Base-by-base conservation (phyloP, 2,888 invertebrate species). In the Lasioglossum malachurum region DNA sequence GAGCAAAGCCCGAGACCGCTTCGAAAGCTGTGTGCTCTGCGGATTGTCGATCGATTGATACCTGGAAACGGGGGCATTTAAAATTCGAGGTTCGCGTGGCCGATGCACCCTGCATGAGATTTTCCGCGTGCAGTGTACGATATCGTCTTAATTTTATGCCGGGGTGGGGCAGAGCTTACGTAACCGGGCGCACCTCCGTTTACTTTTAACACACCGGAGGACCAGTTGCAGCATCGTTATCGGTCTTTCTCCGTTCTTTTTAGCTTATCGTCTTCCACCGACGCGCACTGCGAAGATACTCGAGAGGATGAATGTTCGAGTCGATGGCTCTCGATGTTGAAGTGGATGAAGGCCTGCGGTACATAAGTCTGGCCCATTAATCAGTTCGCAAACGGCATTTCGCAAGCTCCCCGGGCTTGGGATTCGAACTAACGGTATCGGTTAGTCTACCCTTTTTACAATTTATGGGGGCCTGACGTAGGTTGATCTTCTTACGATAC, bases 331-430 rank as follows among this genome's bases (percentile, higher is more conserved):
- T 91, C 91, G 91, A 91, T 90, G 86, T 57, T 91, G 84, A 91
- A 91, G 91, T 89, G 87, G 91, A 90, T 90, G 88, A 88, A 90
- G 87, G 87, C 83, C 81, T 89, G 88, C 83, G 88, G 88, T 90
- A 91, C 91, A 90, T 92, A 92, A 92, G 89, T 87, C 87, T 85
- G 88, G 88, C 84, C 89, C 92, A 92, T 92, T 92, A 92, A 90
- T 92, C 92, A 91, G 89, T 78, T 83, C 72, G 87, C 88, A 91
- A 91, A 91, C 88, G 92, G 91, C 82, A 91, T 90, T 90, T 89
- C 90, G 90, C 91, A 88, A 90, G 83, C 88, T 88, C 76, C 41
- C 41, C 84, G 57, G 84, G 80, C n/a, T 82, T 73, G 87, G 80
- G 81, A 90, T 83, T 84, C 84, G 73, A 78, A 79, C 85, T 75